A percentile compares a stretch with the other conserved stretches of the same genome.
Conservation (phyloP, 2,797 vertebrate genomes). For the Cirrhinus molitorella region DNA sequence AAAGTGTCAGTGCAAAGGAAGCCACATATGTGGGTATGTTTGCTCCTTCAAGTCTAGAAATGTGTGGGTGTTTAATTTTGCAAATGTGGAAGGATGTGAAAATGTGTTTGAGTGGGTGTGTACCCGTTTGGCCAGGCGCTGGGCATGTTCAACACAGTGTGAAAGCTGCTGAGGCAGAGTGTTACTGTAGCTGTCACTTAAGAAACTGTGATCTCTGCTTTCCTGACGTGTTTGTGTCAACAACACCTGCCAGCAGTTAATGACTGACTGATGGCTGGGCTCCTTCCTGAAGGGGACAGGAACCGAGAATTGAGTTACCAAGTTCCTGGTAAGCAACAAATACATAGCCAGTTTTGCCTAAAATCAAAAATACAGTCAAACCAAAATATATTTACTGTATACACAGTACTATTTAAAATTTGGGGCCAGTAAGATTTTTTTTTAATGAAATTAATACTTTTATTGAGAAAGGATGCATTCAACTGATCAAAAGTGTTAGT, state of each 20-base stretch:
- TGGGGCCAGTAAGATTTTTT: background rate
- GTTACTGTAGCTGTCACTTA: slow-evolving; percentile 76
- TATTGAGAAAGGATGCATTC: background rate
- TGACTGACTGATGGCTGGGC: slow-evolving; percentile 70
- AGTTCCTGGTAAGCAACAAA: background rate
- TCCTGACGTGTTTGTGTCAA: slow-evolving; percentile 79
- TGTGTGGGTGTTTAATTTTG: slow-evolving; percentile 18
- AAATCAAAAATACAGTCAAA: background rate
- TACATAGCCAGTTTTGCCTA: background rate
- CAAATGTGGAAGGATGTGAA: slow-evolving; percentile 24
- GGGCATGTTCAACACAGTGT: slow-evolving; percentile 78
- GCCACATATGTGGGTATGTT: slow-evolving; percentile 14
- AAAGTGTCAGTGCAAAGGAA: slow-evolving; percentile 31
- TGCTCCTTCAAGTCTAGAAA: background rate
- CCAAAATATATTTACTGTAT: no score
- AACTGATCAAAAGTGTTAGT: background rate
- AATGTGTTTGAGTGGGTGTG: slow-evolving; percentile 2
- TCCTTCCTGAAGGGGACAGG: slow-evolving; percentile 72
- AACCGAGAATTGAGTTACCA: background rate
- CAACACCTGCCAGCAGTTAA: slow-evolving; percentile 75
- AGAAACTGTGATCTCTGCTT: slow-evolving; percentile 74
- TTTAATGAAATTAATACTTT: background rate
- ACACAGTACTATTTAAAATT: background rate
- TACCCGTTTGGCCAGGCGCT: slow-evolving; percentile 80
- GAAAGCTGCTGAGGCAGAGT: slow-evolving; percentile 75